These are phyloP conservation scores for Campoletis raptor DNA, from an alignment of 2,888 invertebrate species.

Conservation along the genomic window DNA sequence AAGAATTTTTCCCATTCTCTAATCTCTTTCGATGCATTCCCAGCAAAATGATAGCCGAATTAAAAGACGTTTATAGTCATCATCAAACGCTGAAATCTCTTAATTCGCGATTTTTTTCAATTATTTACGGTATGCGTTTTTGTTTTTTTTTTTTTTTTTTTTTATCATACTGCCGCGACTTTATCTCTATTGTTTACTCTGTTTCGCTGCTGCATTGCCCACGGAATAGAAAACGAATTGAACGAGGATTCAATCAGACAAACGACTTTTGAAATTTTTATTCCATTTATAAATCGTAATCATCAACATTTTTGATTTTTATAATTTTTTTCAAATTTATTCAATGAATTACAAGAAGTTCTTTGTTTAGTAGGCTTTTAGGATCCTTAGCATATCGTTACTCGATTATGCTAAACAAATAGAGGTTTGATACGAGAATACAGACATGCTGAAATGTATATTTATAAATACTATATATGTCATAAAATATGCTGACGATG, in stretches of 20 bases:
- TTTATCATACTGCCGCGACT: not conserved
- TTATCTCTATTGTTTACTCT: not conserved
- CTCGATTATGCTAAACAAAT: conserved; percentile 59
- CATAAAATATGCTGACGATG: conserved; percentile 23
- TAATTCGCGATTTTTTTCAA: not conserved
- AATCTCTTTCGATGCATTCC: conserved; percentile 8
- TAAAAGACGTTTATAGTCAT: conserved; percentile 9
- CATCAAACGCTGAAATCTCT: not conserved
- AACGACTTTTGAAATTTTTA: not conserved
- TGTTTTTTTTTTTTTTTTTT: conserved; percentile 1
- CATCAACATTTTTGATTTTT: not conserved
- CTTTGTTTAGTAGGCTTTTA: conserved; percentile 17
- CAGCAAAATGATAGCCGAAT: conserved; percentile 10
- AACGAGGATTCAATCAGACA: not conserved
- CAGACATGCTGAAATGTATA: conserved; percentile 12
- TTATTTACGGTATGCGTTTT: not conserved
- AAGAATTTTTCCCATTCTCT: conserved; percentile 15
- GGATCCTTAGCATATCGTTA: conserved; percentile 20
- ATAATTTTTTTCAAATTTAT: not conserved
- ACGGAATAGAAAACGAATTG: not conserved
- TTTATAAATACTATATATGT: conserved; percentile 6
- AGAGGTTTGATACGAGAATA: conserved; percentile 44
- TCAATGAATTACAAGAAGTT: not conserved
- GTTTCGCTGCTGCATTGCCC: not conserved
- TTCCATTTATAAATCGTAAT: not conserved